Percentiles rank a stretch among this genome's conserved stretches.
These are phyloP conservation scores for Sarcophaga subvicina DNA, from an alignment of 2,888 invertebrate species.

Conservation along the genomic window DNA sequence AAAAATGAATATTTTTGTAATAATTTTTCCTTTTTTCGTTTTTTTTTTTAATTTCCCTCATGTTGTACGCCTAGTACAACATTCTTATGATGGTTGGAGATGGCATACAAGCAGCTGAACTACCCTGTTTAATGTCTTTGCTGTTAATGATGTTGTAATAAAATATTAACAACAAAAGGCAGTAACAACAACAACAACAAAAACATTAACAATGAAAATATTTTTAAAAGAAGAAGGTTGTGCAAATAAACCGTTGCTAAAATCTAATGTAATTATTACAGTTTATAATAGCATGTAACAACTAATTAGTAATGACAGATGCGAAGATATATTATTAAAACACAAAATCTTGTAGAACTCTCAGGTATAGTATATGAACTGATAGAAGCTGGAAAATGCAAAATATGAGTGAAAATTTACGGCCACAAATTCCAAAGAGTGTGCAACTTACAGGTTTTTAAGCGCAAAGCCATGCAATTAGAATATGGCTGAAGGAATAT, in stretches of 20 bases:
- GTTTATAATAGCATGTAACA: neutral
- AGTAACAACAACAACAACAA: neutral
- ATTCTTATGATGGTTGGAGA: too few relatives aligned
- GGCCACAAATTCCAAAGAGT: too few relatives aligned
- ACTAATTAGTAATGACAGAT: neutral
- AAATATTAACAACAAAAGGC: slow-evolving; percentile 19
- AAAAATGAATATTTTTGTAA: slow-evolving; percentile 16
- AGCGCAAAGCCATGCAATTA: too few relatives aligned
- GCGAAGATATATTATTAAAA: neutral
- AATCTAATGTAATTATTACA: neutral
- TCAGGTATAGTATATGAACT: too few relatives aligned
- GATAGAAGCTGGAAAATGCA: too few relatives aligned
- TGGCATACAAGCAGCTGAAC: too few relatives aligned
- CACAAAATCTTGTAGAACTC: too few relatives aligned
- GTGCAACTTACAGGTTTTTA: too few relatives aligned
- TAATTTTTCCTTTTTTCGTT: neutral
- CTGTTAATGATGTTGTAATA: slow-evolving; percentile 52
- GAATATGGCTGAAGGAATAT: too few relatives aligned
- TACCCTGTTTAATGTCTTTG: neutral
- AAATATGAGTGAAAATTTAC: too few relatives aligned
- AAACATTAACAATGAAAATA: neutral
- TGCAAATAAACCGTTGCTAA: neutral
- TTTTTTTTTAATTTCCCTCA: neutral
- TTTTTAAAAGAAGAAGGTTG: neutral
- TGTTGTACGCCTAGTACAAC: neutral